phyloP scores from a whole-genome alignment of 2,797 vertebrate genomes.

The Crotalus adamanteus region DNA sequence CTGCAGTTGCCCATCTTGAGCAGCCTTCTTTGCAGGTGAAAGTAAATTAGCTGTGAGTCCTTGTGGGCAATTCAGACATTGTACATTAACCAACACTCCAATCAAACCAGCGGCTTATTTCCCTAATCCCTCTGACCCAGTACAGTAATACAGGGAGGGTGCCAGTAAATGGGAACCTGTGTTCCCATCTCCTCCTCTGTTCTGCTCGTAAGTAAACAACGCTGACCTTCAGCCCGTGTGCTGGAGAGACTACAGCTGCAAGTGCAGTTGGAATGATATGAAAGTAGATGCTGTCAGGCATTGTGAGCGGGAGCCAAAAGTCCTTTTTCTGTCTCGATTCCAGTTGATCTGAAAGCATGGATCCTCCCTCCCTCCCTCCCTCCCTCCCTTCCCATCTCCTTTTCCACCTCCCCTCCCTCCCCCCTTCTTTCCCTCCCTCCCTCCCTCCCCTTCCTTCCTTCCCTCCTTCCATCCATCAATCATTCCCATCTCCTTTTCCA shows the following conservation, averaged over 20 bases:
- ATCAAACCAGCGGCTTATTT: constrained; percentile 7
- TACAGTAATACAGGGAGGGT: constrained; percentile 50
- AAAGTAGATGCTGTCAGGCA: background rate
- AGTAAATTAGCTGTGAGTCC: background rate
- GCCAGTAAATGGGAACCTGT: background rate
- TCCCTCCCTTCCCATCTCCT: background rate
- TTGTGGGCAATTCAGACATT: background rate
- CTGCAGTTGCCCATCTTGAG: background rate
- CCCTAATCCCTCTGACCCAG: constrained; percentile 25
- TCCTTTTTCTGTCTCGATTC: background rate
- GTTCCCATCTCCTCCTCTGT: constrained; percentile 16
- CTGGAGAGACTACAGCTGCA: background rate
- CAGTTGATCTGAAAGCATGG: background rate
- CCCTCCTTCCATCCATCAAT: too few species aligned
- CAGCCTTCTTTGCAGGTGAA: background rate
- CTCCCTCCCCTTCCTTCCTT: too few species aligned
- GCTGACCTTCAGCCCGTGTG: background rate
- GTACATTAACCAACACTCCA: constrained; percentile 28
- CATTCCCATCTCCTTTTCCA: background rate
- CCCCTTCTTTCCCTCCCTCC: too few species aligned
- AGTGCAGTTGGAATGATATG: background rate
- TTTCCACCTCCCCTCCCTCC: background rate
- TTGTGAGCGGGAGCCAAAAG: background rate
- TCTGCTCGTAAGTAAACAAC: background rate
- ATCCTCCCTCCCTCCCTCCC: background rate